A percentile compares a stretch with the other conserved stretches of the same genome.
phyloP scores from a whole-genome alignment of 2,113 vertebrate species.

The Octodon degus region DNA sequence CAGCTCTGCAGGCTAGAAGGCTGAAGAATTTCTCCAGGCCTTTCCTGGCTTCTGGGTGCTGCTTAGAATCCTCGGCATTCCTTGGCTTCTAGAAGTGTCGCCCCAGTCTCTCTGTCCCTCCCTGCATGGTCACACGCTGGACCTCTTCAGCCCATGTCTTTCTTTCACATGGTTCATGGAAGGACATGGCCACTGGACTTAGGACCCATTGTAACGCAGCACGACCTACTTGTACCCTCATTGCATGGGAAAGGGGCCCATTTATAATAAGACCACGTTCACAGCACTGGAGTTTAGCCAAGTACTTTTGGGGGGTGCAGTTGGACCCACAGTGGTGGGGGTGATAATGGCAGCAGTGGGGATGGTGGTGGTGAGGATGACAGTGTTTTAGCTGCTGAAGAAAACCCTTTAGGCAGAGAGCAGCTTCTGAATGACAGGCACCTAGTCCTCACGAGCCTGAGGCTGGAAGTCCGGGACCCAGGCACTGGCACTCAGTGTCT shows the following conservation, averaged over 20 bases:
- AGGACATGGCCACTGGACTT: not conserved
- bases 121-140: not conserved
- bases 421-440: not conserved
- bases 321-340: not conserved
- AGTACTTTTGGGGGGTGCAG: not conserved
- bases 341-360: fast-evolving
- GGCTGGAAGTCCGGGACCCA: not conserved
- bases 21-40: not conserved
- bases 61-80: no score
- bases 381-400: not conserved
- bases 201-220: no score
- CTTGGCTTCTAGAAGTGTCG: not conserved
- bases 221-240: not conserved
- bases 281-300: not conserved
- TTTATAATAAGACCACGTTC: not conserved
- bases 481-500: not conserved
- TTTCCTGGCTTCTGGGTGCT: not conserved
- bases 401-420: not conserved
- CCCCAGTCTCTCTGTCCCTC: not conserved
- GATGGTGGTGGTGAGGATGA: not conserved
- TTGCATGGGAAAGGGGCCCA: not conserved
- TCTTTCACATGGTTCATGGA: not conserved
- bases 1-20: not conserved
- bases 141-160: not conserved
- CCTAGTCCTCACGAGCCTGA: not conserved